Percentiles rank a stretch among this genome's conserved stretches.
phyloP scores from a whole-genome alignment of 2,797 vertebrate genomes.

The Nothura maculosa region DNA sequence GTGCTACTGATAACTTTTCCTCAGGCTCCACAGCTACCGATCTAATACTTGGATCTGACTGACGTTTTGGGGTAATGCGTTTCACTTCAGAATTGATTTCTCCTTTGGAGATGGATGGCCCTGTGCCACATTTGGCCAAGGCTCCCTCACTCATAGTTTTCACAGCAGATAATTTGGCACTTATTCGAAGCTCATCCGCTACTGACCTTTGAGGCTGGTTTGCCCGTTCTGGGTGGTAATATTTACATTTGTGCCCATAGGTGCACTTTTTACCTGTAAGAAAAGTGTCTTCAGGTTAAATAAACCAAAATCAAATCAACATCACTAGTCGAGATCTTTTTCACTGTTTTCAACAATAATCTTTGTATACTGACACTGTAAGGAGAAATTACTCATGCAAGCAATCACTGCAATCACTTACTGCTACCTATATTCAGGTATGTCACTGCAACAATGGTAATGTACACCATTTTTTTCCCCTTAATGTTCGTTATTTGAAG shows the following conservation, averaged over 20 bases:
- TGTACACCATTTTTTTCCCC: not conserved
- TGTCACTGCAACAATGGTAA: not conserved
- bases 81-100: slow-evolving; percentile 92
- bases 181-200: slow-evolving; percentile 97
- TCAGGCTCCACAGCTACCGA: slow-evolving; percentile 93
- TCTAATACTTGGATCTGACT: slow-evolving; percentile 98
- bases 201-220: slow-evolving; percentile 97
- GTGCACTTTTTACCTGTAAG: slow-evolving; percentile 98
- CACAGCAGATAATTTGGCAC: slow-evolving; percentile 96
- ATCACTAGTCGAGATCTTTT: not conserved
- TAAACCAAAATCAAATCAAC: not conserved
- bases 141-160: slow-evolving; percentile 99
- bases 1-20: slow-evolving; percentile 88
- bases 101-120: slow-evolving; percentile 84
- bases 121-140: slow-evolving; percentile 90
- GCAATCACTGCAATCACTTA: not conserved
- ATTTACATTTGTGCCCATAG: slow-evolving; percentile 99
- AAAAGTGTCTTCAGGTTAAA: slow-evolving; percentile 43
- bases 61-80: slow-evolving; percentile 94
- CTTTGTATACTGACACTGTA: not conserved
- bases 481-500: not conserved
- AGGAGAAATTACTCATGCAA: not conserved
- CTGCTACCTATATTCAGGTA: not conserved
- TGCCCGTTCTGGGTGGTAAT: slow-evolving; percentile 98
- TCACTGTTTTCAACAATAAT: not conserved